Percentiles rank a stretch among this genome's conserved stretches.
These are phyloP conservation scores for Allygus modestus DNA, from an alignment of 2,888 invertebrate genomes.

Conservation along the genomic window DNA sequence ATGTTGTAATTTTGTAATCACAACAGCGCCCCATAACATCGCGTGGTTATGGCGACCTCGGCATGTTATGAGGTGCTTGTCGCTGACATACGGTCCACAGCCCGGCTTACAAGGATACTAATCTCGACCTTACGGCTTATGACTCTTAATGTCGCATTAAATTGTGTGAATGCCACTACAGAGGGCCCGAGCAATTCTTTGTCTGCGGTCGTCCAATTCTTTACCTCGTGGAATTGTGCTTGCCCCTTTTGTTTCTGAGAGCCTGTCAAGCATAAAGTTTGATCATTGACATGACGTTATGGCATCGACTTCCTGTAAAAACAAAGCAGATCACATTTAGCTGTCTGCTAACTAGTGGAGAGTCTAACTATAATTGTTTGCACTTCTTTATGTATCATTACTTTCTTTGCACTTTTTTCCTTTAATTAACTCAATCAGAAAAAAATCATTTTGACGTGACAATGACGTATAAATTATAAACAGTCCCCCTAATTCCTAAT, in stretches of 20 bases:
- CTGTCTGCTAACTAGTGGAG: too few relatives aligned
- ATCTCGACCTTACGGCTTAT: conserved; percentile 57
- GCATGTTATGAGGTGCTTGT: conserved; percentile 50
- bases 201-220: conserved; percentile 22
- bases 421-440: not conserved
- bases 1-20: conserved; percentile 57
- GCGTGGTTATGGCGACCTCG: conserved; percentile 41
- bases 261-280: not conserved
- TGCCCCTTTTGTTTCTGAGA: not conserved
- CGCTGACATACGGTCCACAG: conserved; percentile 50
- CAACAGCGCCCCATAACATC: conserved; percentile 51
- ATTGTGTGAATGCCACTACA: conserved; percentile 56
- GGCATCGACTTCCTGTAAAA: too few relatives aligned
- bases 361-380: too few relatives aligned
- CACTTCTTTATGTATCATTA: too few relatives aligned
- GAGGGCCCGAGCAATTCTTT: conserved; percentile 16
- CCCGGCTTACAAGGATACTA: conserved; percentile 53
- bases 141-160: conserved; percentile 55
- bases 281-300: not conserved
- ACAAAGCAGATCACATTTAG: too few relatives aligned
- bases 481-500: conserved; percentile 24
- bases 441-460: not conserved
- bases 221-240: not conserved
- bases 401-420: too few relatives aligned
- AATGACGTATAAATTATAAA: not conserved